phyloP scores from a whole-genome alignment of 2,888 invertebrate species.

The Podabrus alpinus region DNA sequence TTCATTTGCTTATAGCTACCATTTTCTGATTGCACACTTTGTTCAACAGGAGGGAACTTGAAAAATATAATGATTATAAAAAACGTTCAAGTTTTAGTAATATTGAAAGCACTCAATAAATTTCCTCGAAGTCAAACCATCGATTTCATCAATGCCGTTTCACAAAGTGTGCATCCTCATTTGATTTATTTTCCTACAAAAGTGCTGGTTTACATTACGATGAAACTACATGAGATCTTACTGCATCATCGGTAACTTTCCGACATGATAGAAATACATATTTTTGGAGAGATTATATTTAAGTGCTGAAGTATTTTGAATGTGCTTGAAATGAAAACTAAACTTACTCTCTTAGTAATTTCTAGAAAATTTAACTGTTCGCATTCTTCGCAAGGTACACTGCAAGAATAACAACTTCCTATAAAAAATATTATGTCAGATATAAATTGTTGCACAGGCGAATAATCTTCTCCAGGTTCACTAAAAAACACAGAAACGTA shows the following conservation, averaged over 20 bases:
- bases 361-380: constrained; percentile 47
- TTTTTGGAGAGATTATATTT: not conserved
- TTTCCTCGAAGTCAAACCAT: not conserved
- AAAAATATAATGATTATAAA: not conserved
- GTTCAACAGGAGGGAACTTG: not conserved
- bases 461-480: constrained; percentile 34
- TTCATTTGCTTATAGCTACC: not conserved
- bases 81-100: not conserved
- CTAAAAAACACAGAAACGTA: constrained; percentile 23
- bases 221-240: not conserved
- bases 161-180: not conserved
- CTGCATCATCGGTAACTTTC: not conserved
- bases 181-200: not conserved
- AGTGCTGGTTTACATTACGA: not conserved
- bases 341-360: constrained; percentile 47
- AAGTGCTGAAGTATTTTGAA: not conserved
- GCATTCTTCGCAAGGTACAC: constrained; percentile 50
- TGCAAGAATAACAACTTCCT: constrained; percentile 57
- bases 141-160: not conserved
- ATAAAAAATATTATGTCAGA: constrained; percentile 57
- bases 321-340: not conserved
- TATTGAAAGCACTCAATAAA: not conserved
- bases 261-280: not conserved
- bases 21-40: not conserved
- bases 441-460: constrained; percentile 47